Evolutionary conservation across 1,140 invertebrate species (phyloP).

Genomic region (Drosophila serrata): DNA sequence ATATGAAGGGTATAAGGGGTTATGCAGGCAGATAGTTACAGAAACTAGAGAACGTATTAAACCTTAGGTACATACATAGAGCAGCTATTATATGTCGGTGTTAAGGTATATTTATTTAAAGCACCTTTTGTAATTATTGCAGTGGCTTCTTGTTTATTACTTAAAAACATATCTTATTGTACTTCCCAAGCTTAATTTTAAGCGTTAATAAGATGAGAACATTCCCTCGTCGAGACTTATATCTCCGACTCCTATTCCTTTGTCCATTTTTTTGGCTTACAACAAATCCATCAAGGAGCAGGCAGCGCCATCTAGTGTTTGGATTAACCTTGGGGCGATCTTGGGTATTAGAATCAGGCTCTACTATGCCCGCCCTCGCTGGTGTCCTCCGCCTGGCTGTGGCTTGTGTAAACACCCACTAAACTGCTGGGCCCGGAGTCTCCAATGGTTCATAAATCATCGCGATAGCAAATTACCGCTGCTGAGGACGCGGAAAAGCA

Average conservation of each 20-base stretch:
- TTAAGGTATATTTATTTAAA: background rate
- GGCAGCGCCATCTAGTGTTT: slow-evolving; percentile 66
- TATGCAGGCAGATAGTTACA: background rate
- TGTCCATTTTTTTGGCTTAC: slow-evolving; percentile 17
- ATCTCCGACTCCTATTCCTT: background rate
- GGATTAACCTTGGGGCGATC: slow-evolving; percentile 40
- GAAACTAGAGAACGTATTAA: background rate
- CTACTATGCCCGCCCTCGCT: background rate
- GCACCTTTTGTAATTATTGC: background rate
- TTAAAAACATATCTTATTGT: too few species aligned
- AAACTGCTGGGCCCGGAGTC: slow-evolving; percentile 54
- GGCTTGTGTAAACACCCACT: slow-evolving; percentile 82
- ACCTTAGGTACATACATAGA: background rate
- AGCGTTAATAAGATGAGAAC: too few species aligned
- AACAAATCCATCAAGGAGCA: slow-evolving; percentile 78
- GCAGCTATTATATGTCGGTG: background rate
- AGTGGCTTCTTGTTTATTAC: too few species aligned
- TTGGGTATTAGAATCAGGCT: slow-evolving; percentile 69
- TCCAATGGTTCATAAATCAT: slow-evolving; percentile 82
- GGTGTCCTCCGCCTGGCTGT: slow-evolving; percentile 1
- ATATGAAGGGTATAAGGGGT: background rate
- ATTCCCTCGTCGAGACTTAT: background rate
- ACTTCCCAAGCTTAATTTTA: too few species aligned
- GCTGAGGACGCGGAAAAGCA: slow-evolving; percentile 26
- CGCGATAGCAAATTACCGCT: slow-evolving; percentile 84